Evolutionary conservation across 2,113 vertebrate genomes (phyloP).

Genomic region (Planiliza haematocheilus): DNA sequence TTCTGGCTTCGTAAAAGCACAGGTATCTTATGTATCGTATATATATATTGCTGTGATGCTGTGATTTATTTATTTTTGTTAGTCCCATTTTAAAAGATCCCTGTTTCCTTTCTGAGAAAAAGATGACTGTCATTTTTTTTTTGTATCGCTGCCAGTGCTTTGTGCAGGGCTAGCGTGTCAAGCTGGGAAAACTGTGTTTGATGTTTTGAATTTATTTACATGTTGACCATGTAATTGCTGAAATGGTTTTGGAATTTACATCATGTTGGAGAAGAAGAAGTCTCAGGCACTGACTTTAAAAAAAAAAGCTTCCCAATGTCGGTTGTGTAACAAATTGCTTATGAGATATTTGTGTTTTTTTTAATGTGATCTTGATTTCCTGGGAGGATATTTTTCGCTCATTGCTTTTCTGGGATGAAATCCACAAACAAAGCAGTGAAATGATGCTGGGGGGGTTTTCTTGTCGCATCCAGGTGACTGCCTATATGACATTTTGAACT

Average conservation of each 20-base stretch:
- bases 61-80: slow-evolving; percentile 29
- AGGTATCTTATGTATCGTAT: slow-evolving; percentile 64
- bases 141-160: slow-evolving; percentile 53
- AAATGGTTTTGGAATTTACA: slow-evolving; percentile 35
- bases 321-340: slow-evolving; percentile 44
- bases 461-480: slow-evolving; percentile 52
- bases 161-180: slow-evolving; percentile 44
- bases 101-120: background rate
- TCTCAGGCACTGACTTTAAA: slow-evolving; percentile 70
- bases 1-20: slow-evolving; percentile 73
- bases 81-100: slow-evolving; percentile 1
- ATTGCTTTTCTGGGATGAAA: slow-evolving; percentile 47
- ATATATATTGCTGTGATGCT: slow-evolving; percentile 65
- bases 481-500: slow-evolving; percentile 66
- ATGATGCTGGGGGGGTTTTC: slow-evolving; percentile 34
- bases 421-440: slow-evolving; percentile 46
- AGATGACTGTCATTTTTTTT: slow-evolving; percentile 53
- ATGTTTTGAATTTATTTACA: slow-evolving; percentile 70
- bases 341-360: slow-evolving; percentile 42
- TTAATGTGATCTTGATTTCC: slow-evolving; percentile 44
- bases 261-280: slow-evolving; percentile 16
- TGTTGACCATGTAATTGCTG: slow-evolving; percentile 78
- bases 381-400: slow-evolving; percentile 35
- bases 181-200: slow-evolving; percentile 54
- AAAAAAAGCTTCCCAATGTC: slow-evolving; percentile 49